Evolutionary conservation across 2,113 vertebrate species (phyloP), one percentile per base, ranked within the genome.

Genomic region (Etheostoma cragini): DNA sequence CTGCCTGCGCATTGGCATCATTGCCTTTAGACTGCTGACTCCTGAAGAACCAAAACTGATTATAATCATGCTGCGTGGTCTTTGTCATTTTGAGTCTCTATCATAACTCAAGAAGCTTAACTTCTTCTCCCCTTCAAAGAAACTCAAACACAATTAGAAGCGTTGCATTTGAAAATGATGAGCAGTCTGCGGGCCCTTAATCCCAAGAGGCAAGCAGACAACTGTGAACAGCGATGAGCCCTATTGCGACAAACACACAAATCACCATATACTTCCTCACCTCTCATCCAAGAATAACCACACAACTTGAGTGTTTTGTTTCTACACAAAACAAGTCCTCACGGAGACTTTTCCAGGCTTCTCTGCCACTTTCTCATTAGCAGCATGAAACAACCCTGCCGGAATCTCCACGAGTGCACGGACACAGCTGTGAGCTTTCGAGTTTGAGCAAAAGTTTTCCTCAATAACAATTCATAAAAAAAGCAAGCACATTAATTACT

Each of bases 401-500:
- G n/a, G 56, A 82, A 90, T 84, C 86, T 83, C 80, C 66, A 73
- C 75, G 83, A 79, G 81, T 70, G 81, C 84, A 50, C 21, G 12
- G 47, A 84, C 77, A 80, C 80, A 87, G 81, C 82, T 82, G 84
- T 70, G 42, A 63, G 85, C 79, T 76, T 91, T 87, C 71, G 72
- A 83, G 81, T 91, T 87, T 45, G 61, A 78, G 74, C n/a, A 78
- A 91, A 94, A 92, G 64, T 93, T 92, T 90, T 82, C 49, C 81
- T 70, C 64, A 88, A 87, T 84, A 87, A 81, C 84, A 91, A 83
- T 87, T 88, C 70, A 79, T 58, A 54, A 88, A 92, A 52, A 3
- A 92, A 82, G 84, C 81, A 1, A 47, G 61, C 65, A 87, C 92
- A 94, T 95, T 94, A 96, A 94, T 94, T 91, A 88, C 78, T 75